Base-by-base conservation (phyloP, 2,888 invertebrate genomes). In the Patella ulyssiponensis region DNA sequence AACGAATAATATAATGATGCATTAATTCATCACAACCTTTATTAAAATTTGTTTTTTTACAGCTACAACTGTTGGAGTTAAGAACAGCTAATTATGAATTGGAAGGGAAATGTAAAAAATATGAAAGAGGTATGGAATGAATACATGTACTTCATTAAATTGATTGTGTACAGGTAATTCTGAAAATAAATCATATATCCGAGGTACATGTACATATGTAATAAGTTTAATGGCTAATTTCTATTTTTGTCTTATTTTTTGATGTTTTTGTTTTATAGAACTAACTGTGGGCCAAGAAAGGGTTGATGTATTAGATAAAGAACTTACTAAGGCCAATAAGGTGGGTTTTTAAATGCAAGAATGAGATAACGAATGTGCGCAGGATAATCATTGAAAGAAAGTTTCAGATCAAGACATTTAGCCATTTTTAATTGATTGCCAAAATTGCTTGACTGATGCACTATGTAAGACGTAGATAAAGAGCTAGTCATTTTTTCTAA, bases 1-100 rank as follows among this genome's bases (percentile, higher is more conserved):
- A 44, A 44, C 44, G 1, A 44, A 9, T 44, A 44, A 44, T 44
- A 9, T 44, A 44, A 44, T 44, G 33, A 44, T 44, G 44, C 7
- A 44, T 44, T 9, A 44, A 33, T 33, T 33, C 33, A 33, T 33
- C 33, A 33, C 33, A 5, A 33, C 2, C 44, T 3, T 44, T 44
- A 3, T 7, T 7, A 7, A 44, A 7, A 44, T 44, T 44, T 44
- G 9, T 44, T 44, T 44, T 44, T 77, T 87, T 90, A 51, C 88
- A 93, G 92, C 86, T 88, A 70, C 92, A 93, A 83, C 86, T 93
- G 12, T 83, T 93, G 69, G 92, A 92, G 76, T 83, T 92, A 54
- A 86, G 92, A 79, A 91, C 92, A 70, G 85, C 87, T n/a, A 92
- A 92, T 80, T 93, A 93, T 84, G 88, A 90, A 79, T 82, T 92